phyloP scores from a whole-genome alignment of 2,888 invertebrate genomes.

The Stramonita haemastoma region DNA sequence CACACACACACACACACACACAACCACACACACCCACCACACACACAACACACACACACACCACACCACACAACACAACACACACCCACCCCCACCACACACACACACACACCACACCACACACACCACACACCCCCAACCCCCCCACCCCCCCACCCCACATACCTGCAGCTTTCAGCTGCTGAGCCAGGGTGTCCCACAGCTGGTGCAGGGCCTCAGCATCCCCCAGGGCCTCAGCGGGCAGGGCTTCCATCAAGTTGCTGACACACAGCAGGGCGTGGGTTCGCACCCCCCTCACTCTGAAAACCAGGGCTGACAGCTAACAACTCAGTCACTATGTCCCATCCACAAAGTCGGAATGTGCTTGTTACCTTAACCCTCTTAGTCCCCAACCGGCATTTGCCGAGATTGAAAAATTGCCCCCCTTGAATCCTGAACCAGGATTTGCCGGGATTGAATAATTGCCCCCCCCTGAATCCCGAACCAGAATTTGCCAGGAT shows the following conservation, averaged over 20 bases:
- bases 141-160: background rate
- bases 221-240: slow-evolving; percentile 84
- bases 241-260: slow-evolving; percentile 83
- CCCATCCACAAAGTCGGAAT: too few species aligned
- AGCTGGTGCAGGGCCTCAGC: slow-evolving; percentile 77
- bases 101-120: too few species aligned
- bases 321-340: background rate
- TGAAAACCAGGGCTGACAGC: slow-evolving; percentile 42
- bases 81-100: background rate
- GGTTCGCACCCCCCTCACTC: slow-evolving; percentile 80
- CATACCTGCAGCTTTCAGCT: slow-evolving; percentile 3
- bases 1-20: too few species aligned
- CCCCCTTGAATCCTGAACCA: too few species aligned
- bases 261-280: slow-evolving; percentile 84
- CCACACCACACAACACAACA: background rate
- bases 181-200: slow-evolving; percentile 83
- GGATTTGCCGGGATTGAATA: too few species aligned
- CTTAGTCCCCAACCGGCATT: too few species aligned
- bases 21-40: too few species aligned
- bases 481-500: too few species aligned
- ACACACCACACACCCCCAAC: background rate
- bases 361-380: too few species aligned
- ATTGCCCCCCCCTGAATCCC: too few species aligned
- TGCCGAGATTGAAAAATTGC: too few species aligned
- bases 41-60: background rate